These are phyloP conservation scores for Chloroceryle aenea DNA, from an alignment of 2,113 vertebrate genomes.

Conservation along the genomic window DNA sequence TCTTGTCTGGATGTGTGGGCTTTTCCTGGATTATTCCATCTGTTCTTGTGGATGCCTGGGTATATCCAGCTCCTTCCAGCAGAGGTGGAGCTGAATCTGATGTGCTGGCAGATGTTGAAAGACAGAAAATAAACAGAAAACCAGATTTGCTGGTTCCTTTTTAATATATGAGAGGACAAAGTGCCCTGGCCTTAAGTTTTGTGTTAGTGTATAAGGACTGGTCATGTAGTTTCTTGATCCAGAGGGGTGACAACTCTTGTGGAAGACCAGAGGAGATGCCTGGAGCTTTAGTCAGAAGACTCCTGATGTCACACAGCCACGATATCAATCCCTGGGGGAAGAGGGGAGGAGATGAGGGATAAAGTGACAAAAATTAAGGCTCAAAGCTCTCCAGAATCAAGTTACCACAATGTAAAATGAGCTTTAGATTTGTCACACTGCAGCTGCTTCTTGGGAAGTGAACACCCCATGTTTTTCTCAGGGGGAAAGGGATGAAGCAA, in stretches of 20 bases:
- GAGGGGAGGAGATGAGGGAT: background rate
- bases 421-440: background rate
- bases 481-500: rapidly evolving
- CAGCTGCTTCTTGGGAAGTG: background rate
- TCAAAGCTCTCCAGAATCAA: background rate
- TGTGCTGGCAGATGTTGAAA: background rate
- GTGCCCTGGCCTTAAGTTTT: background rate
- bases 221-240: background rate
- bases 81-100: background rate
- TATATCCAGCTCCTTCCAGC: background rate
- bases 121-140: background rate
- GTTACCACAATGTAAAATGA: background rate
- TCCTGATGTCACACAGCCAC: background rate
- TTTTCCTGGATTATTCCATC: background rate
- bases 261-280: background rate
- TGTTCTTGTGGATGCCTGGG: background rate
- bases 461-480: background rate
- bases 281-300: background rate
- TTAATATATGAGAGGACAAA: background rate
- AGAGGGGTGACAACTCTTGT: background rate
- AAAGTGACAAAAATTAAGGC: background rate
- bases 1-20: background rate
- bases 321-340: background rate
- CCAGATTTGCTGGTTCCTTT: background rate
- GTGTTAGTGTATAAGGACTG: background rate